Evolutionary conservation across 2,888 invertebrate genomes (phyloP).

Genomic region (Dexiosoma caninum): DNA sequence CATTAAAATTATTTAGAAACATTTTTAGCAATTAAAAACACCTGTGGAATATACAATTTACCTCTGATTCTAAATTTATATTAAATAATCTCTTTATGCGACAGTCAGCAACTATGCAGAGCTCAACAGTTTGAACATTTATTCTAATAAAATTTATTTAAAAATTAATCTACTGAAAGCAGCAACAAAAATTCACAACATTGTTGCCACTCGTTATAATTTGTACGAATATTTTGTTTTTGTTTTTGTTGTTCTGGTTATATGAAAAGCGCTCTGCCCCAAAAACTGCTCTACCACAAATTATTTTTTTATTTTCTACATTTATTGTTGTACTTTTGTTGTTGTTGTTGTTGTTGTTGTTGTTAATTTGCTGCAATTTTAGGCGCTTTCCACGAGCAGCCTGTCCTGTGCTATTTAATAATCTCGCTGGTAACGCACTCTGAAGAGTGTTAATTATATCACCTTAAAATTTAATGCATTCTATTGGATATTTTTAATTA

Average conservation of each 20-base stretch:
- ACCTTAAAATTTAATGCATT: not conserved
- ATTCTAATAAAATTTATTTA: not conserved
- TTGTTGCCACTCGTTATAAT: not conserved
- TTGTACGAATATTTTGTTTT: too few species aligned
- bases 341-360: not conserved
- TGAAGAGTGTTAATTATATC: not conserved
- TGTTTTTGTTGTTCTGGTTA: not conserved
- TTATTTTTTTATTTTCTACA: too few species aligned
- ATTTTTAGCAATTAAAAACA: constrained; percentile 6
- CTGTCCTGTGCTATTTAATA: not conserved
- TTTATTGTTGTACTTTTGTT: not conserved
- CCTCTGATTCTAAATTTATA: not conserved
- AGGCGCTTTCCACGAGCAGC: not conserved
- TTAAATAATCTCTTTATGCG: not conserved
- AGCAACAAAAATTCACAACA: not conserved
- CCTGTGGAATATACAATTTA: not conserved
- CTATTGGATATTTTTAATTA: too few species aligned
- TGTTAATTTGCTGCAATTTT: not conserved
- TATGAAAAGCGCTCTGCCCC: not conserved
- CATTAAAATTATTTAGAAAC: not conserved
- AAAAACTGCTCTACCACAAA: not conserved
- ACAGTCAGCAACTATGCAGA: not conserved
- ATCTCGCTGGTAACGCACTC: not conserved
- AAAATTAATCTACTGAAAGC: not conserved
- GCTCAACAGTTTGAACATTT: not conserved